Evolutionary conservation across 1,140 invertebrate genomes (phyloP).

Genomic region (Cydia strobilella): DNA sequence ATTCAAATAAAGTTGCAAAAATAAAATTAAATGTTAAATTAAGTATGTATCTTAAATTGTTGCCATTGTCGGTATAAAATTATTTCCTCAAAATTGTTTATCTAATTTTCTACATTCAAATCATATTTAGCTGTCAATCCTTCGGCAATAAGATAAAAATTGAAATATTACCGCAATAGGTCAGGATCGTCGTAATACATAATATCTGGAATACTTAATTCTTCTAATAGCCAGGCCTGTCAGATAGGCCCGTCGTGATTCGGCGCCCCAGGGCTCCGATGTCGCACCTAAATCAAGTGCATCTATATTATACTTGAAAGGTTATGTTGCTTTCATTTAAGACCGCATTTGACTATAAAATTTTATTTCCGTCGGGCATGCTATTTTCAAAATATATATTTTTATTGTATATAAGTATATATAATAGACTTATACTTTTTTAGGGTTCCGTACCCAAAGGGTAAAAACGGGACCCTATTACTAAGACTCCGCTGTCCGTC

Average conservation of each 20-base stretch:
- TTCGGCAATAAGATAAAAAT: not conserved
- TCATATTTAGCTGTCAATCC: not conserved
- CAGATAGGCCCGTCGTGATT: conserved; percentile 19
- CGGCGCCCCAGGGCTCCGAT: conserved; percentile 3
- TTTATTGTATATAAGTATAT: too few relatives aligned
- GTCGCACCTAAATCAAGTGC: conserved; percentile 10
- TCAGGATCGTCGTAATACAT: not conserved
- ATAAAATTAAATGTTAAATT: too few relatives aligned
- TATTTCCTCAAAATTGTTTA: not conserved
- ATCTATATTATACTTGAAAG: conserved; percentile 6
- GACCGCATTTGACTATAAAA: not conserved
- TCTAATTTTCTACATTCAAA: not conserved
- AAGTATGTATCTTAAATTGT: too few relatives aligned
- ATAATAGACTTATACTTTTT: too few relatives aligned
- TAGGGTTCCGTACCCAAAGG: too few relatives aligned
- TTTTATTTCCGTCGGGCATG: too few relatives aligned
- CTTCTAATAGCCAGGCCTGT: conserved; percentile 11
- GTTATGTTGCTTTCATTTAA: not conserved
- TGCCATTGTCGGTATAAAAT: too few relatives aligned
- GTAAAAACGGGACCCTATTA: too few relatives aligned
- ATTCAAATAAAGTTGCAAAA: too few relatives aligned
- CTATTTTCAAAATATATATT: too few relatives aligned
- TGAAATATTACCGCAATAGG: conserved; percentile 18
- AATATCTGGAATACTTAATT: conserved; percentile 30
- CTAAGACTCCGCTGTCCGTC: too few relatives aligned